Evolutionary conservation across 2,797 vertebrate genomes (phyloP).

Genomic region (Crax fasciolata): DNA sequence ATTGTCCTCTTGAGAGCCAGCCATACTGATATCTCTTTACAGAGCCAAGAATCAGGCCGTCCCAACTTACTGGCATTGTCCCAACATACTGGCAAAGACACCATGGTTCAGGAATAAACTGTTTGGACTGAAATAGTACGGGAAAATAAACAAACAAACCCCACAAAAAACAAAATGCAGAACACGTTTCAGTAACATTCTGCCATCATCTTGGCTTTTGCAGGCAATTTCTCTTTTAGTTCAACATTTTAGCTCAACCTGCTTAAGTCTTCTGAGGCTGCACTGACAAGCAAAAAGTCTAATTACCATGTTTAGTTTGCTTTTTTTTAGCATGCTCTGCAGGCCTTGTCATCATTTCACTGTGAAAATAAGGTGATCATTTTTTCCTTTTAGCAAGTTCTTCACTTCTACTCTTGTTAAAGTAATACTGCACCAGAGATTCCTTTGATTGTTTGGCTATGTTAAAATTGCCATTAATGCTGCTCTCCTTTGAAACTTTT

Average conservation of each 20-base stretch:
- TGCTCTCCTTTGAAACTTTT: constrained; percentile 52
- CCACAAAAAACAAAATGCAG: not conserved
- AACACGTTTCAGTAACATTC: not conserved
- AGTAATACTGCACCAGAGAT: constrained; percentile 27
- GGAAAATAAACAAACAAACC: not conserved
- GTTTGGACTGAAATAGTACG: not conserved
- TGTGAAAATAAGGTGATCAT: constrained; percentile 30
- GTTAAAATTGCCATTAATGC: constrained; percentile 48
- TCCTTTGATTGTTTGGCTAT: constrained; percentile 54
- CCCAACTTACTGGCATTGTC: not conserved
- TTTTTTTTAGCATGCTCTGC: constrained; percentile 63
- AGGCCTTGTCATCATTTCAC: constrained; percentile 61
- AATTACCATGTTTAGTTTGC: constrained; percentile 70
- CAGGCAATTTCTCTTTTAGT: constrained; percentile 4
- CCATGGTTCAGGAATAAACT: rapidly evolving
- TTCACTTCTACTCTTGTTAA: constrained; percentile 23
- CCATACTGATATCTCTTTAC: rapidly evolving
- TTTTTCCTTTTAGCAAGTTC: constrained; percentile 13
- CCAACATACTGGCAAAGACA: not conserved
- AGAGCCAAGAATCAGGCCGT: not conserved
- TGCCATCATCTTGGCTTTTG: not conserved
- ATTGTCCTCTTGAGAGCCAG: not conserved
- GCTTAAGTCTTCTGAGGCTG: constrained; percentile 53
- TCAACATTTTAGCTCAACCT: constrained; percentile 19
- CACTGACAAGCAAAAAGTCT: constrained; percentile 60